Percentiles rank a stretch among this genome's conserved stretches.
Conservation (phyloP, 1,140 invertebrate genomes). For the Phenacoccus solenopsis region DNA sequence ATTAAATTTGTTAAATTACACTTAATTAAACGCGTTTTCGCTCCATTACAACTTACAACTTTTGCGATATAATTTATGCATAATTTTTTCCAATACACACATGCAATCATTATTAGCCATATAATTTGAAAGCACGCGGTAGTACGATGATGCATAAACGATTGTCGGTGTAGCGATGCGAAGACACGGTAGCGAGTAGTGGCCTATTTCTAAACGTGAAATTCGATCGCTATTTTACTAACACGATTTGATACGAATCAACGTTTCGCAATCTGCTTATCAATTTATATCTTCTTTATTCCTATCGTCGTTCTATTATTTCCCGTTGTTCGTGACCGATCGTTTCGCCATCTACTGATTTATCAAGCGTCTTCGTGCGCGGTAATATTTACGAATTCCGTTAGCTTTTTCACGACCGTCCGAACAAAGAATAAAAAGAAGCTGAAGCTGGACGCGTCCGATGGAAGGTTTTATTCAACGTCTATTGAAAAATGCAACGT, state of each 20-base stretch:
- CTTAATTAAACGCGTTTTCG: too few relatives aligned
- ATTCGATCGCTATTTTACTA: neutral
- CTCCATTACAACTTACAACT: too few relatives aligned
- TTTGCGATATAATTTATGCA: too few relatives aligned
- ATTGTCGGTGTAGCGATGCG: too few relatives aligned
- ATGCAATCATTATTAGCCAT: too few relatives aligned
- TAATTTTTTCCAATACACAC: too few relatives aligned
- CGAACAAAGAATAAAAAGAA: neutral
- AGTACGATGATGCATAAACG: too few relatives aligned
- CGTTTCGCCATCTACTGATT: conserved; percentile 1
- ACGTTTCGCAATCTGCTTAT: neutral
- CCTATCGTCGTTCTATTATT: neutral
- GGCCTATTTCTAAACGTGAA: neutral
- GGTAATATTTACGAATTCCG: conserved; percentile 1
- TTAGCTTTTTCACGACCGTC: neutral
- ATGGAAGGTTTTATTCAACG: neutral
- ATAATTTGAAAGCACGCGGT: too few relatives aligned
- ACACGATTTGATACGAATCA: conserved; percentile 1
- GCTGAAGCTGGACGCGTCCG: neutral
- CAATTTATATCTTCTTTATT: neutral
- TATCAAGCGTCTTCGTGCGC: neutral
- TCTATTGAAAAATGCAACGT: neutral
- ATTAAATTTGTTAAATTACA: too few relatives aligned
- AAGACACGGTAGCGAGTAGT: neutral
- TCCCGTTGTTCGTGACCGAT: neutral